phyloP scores from a whole-genome alignment of 2,113 vertebrate genomes.

The Setophaga coronata region DNA sequence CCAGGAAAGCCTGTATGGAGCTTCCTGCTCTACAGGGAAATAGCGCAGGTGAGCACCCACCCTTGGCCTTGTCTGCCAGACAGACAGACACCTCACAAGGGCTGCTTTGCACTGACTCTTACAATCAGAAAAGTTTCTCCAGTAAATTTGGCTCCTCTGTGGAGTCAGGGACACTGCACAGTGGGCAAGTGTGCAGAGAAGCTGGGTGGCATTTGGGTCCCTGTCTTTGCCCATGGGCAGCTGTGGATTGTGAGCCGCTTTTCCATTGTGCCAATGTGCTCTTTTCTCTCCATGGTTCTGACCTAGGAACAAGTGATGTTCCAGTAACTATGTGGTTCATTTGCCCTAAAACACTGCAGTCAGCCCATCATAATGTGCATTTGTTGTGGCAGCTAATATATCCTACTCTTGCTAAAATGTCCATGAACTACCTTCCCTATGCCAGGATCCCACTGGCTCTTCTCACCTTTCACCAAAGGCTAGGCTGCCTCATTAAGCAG shows the following conservation, averaged over 20 bases:
- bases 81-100: not conserved
- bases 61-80: fast-evolving
- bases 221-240: not conserved
- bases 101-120: not conserved
- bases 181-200: not conserved
- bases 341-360: not conserved
- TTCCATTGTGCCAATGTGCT: not conserved
- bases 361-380: not conserved
- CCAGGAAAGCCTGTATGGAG: not conserved
- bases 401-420: not conserved
- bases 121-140: not conserved
- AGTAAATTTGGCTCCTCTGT: not conserved
- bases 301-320: not conserved
- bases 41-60: fast-evolving
- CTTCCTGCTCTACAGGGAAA: not conserved
- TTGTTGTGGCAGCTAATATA: not conserved
- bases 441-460: not conserved
- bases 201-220: not conserved
- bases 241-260: not conserved
- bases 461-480: conserved; percentile 32
- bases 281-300: not conserved
- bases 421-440: not conserved
- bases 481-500: not conserved
- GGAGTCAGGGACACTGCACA: not conserved
- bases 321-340: not conserved